Evolutionary conservation across 2,888 invertebrate species (phyloP).

Genomic region (Eilema sororculum): DNA sequence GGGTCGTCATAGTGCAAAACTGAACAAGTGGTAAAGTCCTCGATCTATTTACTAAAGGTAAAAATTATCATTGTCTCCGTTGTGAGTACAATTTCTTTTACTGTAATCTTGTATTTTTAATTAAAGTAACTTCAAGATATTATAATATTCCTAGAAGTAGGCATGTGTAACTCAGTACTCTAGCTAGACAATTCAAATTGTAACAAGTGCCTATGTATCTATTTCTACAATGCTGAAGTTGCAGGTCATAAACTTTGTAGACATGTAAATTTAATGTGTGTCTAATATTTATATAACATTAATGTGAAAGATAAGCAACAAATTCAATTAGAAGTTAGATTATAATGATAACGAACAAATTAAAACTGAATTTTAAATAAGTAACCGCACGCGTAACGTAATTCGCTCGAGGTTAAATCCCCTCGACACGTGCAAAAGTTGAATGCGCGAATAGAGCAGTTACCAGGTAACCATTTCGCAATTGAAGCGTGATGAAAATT

Average conservation of each 20-base stretch:
- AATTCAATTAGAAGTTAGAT: not conserved
- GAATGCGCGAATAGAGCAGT: not conserved
- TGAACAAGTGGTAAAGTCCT: not conserved
- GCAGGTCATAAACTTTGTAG: constrained; percentile 23
- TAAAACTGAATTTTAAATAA: constrained; percentile 5
- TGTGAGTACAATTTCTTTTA: too few species aligned
- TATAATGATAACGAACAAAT: constrained; percentile 4
- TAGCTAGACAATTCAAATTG: not conserved
- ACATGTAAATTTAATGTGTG: constrained; percentile 26
- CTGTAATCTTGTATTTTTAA: too few species aligned
- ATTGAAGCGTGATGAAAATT: not conserved
- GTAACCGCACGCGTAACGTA: not conserved
- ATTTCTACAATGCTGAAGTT: not conserved
- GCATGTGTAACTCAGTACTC: not conserved
- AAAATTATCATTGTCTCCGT: not conserved
- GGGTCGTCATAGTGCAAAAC: too few species aligned
- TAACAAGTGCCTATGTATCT: not conserved
- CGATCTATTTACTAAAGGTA: not conserved
- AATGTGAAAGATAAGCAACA: not conserved
- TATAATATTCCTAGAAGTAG: not conserved
- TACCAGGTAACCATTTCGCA: not conserved
- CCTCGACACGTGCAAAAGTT: not conserved
- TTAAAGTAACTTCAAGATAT: not conserved
- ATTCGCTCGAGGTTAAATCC: not conserved
- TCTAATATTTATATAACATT: not conserved